A percentile compares a stretch with the other conserved stretches of the same genome.
phyloP scores from a whole-genome alignment of 2,113 vertebrate genomes.

The Barbus barbus region DNA sequence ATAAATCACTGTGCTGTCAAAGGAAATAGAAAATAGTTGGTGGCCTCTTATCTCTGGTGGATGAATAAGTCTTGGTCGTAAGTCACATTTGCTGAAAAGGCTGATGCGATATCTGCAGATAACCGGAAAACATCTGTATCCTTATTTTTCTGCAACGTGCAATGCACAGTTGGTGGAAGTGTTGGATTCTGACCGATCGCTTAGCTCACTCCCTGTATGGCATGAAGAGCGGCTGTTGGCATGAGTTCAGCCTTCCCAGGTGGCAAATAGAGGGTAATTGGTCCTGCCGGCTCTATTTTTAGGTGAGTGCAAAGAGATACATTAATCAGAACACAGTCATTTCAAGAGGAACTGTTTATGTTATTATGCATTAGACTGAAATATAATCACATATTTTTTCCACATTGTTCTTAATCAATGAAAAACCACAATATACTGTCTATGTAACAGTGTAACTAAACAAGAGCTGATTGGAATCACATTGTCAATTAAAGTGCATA shows the following conservation, averaged over 20 bases:
- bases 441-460: background rate
- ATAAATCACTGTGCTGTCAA: conserved; percentile 13
- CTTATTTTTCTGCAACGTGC: background rate
- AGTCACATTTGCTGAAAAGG: conserved; percentile 22
- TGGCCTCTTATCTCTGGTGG: conserved; percentile 19
- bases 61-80: conserved; percentile 17
- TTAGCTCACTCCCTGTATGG: conserved; percentile 7
- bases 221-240: conserved; percentile 19
- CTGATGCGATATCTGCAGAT: conserved; percentile 18
- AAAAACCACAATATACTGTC: background rate
- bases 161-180: conserved; percentile 4
- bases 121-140: conserved; percentile 26
- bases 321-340: conserved; percentile 37
- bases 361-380: background rate
- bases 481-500: background rate
- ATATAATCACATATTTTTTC: background rate
- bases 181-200: conserved; percentile 24
- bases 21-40: background rate
- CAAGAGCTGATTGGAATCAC: background rate
- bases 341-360: conserved; percentile 15
- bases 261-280: conserved; percentile 38
- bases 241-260: conserved; percentile 38
- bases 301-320: conserved; percentile 36
- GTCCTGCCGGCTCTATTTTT: conserved; percentile 24
- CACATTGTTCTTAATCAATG: background rate